Conservation (phyloP, 2,113 vertebrate genomes). For the Calyptommatus sinebrachiatus region DNA sequence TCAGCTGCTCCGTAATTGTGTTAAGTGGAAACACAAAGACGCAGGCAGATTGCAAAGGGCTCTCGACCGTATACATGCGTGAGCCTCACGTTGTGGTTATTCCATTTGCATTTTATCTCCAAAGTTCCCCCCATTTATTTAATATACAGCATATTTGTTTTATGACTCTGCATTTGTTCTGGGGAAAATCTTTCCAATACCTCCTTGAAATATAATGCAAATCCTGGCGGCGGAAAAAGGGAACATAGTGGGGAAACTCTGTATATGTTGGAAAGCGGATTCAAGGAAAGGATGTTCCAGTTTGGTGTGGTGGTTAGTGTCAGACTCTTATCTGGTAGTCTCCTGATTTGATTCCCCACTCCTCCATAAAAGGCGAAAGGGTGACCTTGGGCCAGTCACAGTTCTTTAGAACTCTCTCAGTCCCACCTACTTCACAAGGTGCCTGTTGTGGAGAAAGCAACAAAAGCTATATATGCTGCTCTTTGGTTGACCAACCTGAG, state of each 20-base stretch:
- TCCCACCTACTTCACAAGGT: too few species aligned
- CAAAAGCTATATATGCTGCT: too few species aligned
- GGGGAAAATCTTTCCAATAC: background rate
- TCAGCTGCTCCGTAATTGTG: slow-evolving; percentile 14
- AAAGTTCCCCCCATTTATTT: slow-evolving; percentile 11
- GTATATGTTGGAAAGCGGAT: background rate
- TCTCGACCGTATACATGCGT: slow-evolving; percentile 12
- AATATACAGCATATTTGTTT: background rate
- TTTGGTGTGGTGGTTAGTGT: too few species aligned
- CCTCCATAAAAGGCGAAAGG: too few species aligned
- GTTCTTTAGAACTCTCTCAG: too few species aligned
- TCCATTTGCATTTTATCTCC: background rate
- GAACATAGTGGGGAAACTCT: too few species aligned
- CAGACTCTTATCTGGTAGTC: too few species aligned
- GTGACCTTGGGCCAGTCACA: too few species aligned
- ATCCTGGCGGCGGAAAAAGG: background rate
- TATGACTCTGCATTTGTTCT: background rate
- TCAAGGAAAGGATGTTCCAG: background rate
- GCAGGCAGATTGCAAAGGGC: slow-evolving; percentile 30
- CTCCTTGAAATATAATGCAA: background rate
- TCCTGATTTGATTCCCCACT: too few species aligned
- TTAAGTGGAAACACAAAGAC: slow-evolving; percentile 60
- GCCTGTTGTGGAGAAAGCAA: too few species aligned
- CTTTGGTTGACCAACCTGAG: too few species aligned
- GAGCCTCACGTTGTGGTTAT: background rate